Base-by-base conservation (phyloP, 2,113 vertebrate genomes). In the Caranx melampygus region DNA sequence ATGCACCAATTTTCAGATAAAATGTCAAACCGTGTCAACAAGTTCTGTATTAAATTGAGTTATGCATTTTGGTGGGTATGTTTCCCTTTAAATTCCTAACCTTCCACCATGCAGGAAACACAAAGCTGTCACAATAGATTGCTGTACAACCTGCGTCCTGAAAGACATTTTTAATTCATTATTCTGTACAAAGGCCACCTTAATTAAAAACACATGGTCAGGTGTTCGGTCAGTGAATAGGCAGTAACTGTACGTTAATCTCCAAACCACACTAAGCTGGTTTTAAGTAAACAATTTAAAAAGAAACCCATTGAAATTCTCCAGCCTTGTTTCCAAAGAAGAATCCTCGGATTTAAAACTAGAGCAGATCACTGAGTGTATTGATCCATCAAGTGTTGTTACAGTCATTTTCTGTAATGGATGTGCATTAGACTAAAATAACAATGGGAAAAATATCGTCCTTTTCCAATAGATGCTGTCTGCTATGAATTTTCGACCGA, bases 371-470 rank as follows among this genome's bases (percentile, higher is more conserved):
- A 49, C 18, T 49, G 40, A 67, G 62, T 75, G 45, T 64, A 80
- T 51, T 75, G 58, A 80, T 78, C 75, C 59, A 72, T 37, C 44
- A 49, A 44, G 42, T 21, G 75, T 47, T 59, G 62, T 55, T 73
- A 34, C 51, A 59, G 52, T 82, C 45, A 67, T 78, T 85, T 80
- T 75, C 72, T 85, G 57, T 78, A 84, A 84, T 75, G 70, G 72
- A 69, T 79, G 69, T 35, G 47, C 72, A 71, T 47, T 18, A 60
- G 49, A 59, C 51, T 63, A 35, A 84, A 75, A 73, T 51, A 81
- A 73, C 49, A 51, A 78, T 66, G 14, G 34, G 16, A 37, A 49
- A 55, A 60, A 60, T 44, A 37, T 35, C 3, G 18, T 75, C 5
- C n/a, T 40, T 52, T 81, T 78, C 64, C 49, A 20, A 52, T 35